Evolutionary conservation across 2,797 vertebrate genomes (phyloP).

Genomic region (Lithobates pipiens): DNA sequence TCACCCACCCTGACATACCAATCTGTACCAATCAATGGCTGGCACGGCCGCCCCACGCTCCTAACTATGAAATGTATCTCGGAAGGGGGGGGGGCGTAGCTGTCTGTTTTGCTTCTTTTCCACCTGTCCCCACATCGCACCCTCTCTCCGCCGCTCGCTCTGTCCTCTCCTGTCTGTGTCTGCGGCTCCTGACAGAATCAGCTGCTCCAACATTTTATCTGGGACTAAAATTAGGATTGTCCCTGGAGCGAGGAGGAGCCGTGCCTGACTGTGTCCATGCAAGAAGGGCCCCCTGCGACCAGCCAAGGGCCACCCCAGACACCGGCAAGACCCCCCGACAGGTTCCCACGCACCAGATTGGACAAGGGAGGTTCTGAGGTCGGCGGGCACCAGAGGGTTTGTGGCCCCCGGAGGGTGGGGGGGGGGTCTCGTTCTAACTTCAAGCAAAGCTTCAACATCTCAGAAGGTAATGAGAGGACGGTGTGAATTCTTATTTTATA

Average conservation of each 20-base stretch:
- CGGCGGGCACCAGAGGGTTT: not conserved
- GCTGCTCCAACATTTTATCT: slow-evolving; percentile 57
- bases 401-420: not conserved
- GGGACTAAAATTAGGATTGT: slow-evolving; percentile 61
- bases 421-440: not conserved
- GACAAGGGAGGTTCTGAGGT: not conserved
- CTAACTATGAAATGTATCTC: slow-evolving; percentile 48
- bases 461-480: too few relatives aligned
- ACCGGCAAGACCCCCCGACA: not conserved
- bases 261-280: not conserved
- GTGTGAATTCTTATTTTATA: too few relatives aligned
- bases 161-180: slow-evolving; percentile 30
- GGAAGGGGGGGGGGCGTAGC: not conserved
- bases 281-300: not conserved
- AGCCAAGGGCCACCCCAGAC: not conserved
- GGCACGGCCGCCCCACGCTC: slow-evolving; percentile 22
- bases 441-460: not conserved
- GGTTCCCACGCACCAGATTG: not conserved
- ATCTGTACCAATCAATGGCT: slow-evolving; percentile 55
- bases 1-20: slow-evolving; percentile 17
- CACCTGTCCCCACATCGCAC: slow-evolving; percentile 53
- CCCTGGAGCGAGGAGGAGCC: slow-evolving; percentile 36
- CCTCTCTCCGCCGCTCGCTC: slow-evolving; percentile 8
- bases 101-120: slow-evolving; percentile 13
- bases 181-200: slow-evolving; percentile 55